Base-by-base conservation (phyloP, 2,888 invertebrate genomes). In the Orchesellides sinensis region DNA sequence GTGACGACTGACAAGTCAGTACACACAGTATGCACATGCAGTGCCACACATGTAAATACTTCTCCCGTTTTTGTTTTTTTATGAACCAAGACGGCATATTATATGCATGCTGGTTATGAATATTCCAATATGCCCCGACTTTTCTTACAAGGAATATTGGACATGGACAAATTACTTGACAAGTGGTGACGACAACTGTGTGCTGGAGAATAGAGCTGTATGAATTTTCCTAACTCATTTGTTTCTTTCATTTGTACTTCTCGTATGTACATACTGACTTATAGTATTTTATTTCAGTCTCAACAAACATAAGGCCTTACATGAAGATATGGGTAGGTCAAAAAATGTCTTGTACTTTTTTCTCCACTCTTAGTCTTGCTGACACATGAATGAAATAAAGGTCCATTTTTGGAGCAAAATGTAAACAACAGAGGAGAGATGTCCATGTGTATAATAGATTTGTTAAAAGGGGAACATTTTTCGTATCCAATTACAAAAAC, bases 131-230 rank as follows among this genome's bases (percentile, higher is more conserved):
- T 40, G 40, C 40, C 10, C 40, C 1, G 40, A 14, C 10, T 40
- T 2, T 40, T 40, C 10, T n/a, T 5, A 40, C 4, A 40, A 40
- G 40, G n/a, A 40, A 8, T 27, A 27, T 23, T 70, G 56, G 56
- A 70, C 54, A 35, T 19, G 70, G 70, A 70, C 70, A 70, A 70
- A 70, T 70, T 70, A 56, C 70, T 17, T 54, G 56, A 56, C 70
- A 70, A 70, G 70, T 70, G 70, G 70, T 56, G 70, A 70, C 70
- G 56, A 70, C 70, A 70, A 70, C 70, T 70, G 70, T 14, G 29
- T 66, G 23, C 49, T 69, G 52, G 52, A 69, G 68, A 52, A n/a
- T n/a, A 14, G 40, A 10, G 47, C 25, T 47, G 66, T n/a, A 66
- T 21, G 52, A 8, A 45, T 66, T 21, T 40, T 40, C 40, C 12